Evolutionary conservation across 2,888 invertebrate genomes (phyloP).

Genomic region (Amiota communis): DNA sequence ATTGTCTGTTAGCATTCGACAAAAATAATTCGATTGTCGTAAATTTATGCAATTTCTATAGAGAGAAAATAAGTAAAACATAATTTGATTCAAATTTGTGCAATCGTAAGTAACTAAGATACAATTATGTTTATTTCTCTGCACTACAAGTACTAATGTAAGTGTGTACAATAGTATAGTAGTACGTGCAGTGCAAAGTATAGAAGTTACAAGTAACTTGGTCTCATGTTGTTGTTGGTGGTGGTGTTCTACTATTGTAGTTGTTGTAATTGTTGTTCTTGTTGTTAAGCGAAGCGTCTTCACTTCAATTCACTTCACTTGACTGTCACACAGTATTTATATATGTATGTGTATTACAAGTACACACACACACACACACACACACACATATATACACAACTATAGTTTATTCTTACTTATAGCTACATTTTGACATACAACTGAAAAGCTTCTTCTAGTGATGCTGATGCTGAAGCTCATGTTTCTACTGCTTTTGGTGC

Average conservation of each 20-base stretch:
- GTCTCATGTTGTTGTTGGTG: constrained; percentile 45
- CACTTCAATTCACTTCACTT: constrained; percentile 32
- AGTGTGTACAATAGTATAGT: neutral
- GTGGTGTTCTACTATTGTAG: constrained; percentile 46
- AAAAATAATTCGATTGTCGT: constrained; percentile 60
- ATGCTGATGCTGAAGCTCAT: neutral
- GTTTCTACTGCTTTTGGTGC: neutral
- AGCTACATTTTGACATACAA: constrained; percentile 67
- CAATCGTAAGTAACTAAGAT: constrained; percentile 66
- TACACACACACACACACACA: neutral
- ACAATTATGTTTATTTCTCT: constrained; percentile 55
- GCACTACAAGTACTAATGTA: neutral
- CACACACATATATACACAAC: neutral
- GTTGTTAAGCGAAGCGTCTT: constrained; percentile 30
- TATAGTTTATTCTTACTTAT: constrained; percentile 45
- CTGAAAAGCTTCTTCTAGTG: constrained; percentile 53
- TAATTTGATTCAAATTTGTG: constrained; percentile 66
- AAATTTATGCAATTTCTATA: constrained; percentile 64
- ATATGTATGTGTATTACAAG: constrained; percentile 3
- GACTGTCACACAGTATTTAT: constrained; percentile 28
- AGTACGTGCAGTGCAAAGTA: neutral
- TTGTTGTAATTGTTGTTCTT: constrained; percentile 19
- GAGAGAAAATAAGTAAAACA: constrained; percentile 58
- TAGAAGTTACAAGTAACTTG: too few species aligned
- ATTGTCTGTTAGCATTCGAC: constrained; percentile 46